Evolutionary conservation across 2,888 invertebrate species (phyloP).

Genomic region (Pyrrhia umbra): DNA sequence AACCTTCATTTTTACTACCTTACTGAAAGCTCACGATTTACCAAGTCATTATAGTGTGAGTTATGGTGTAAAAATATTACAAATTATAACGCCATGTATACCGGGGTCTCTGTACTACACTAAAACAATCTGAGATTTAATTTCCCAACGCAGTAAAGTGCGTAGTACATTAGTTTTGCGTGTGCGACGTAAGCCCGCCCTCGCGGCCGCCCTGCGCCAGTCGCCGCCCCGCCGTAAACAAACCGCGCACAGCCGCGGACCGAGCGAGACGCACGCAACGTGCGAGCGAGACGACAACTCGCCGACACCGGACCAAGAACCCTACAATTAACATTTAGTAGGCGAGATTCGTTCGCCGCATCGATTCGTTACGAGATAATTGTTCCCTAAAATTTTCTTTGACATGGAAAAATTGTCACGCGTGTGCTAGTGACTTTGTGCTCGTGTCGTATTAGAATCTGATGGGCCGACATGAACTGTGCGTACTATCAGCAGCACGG

Average conservation of each 20-base stretch:
- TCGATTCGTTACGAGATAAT: slow-evolving; percentile 90
- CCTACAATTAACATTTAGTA: slow-evolving; percentile 87
- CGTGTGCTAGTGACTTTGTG: slow-evolving; percentile 66
- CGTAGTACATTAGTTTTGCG: slow-evolving; percentile 81
- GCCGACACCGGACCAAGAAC: slow-evolving; percentile 78
- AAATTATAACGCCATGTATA: slow-evolving; percentile 9
- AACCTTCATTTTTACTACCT: no score
- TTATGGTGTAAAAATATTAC: slow-evolving; percentile 2
- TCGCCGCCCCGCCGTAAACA: slow-evolving; percentile 71
- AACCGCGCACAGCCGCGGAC: slow-evolving; percentile 59
- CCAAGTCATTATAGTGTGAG: neutral
- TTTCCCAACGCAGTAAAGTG: slow-evolving; percentile 64
- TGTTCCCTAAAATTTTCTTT: slow-evolving; percentile 83
- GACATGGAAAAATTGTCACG: slow-evolving; percentile 79
- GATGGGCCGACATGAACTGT: slow-evolving; percentile 87
- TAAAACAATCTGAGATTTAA: slow-evolving; percentile 57
- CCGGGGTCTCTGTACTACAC: slow-evolving; percentile 1
- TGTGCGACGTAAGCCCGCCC: slow-evolving; percentile 82
- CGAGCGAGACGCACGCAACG: slow-evolving; percentile 72
- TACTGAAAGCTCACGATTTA: slow-evolving; percentile 9
- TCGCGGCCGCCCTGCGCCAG: slow-evolving; percentile 83
- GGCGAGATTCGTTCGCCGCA: slow-evolving; percentile 89
- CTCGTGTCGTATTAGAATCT: slow-evolving; percentile 69
- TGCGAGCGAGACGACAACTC: slow-evolving; percentile 73
- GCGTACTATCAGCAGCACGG: slow-evolving; percentile 88